Percentiles rank a stretch among this genome's conserved stretches.
These are phyloP conservation scores for Myiozetetes cayanensis DNA, from an alignment of 2,113 vertebrate genomes.

Conservation along the genomic window DNA sequence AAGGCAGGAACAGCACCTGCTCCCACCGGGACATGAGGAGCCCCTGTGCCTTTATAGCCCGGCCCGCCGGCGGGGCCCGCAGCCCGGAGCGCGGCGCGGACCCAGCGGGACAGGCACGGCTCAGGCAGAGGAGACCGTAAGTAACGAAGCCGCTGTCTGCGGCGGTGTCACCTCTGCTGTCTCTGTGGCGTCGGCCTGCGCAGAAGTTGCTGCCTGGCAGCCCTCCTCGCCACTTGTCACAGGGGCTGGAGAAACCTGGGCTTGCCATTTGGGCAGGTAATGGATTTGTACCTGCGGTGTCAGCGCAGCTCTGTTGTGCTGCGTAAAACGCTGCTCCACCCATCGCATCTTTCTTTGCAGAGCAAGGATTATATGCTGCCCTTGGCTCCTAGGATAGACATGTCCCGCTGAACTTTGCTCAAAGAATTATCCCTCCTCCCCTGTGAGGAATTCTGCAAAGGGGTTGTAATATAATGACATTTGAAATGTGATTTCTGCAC, in stretches of 20 bases:
- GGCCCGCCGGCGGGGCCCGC: rapidly evolving
- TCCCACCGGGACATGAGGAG: neutral
- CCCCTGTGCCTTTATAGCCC: neutral
- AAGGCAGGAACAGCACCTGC: neutral
- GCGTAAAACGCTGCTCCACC: neutral
- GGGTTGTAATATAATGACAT: rapidly evolving
- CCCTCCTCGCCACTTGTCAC: rapidly evolving
- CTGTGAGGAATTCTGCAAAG: neutral
- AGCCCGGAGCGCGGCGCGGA: neutral
- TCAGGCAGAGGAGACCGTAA: neutral
- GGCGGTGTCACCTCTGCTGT: neutral
- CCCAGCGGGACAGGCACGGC: rapidly evolving
- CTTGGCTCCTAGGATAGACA: neutral
- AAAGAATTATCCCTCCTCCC: neutral
- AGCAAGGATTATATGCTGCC: rapidly evolving
- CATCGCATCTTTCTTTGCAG: too few relatives aligned
- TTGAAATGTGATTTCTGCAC: neutral
- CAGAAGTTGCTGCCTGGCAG: neutral
- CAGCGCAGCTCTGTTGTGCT: rapidly evolving
- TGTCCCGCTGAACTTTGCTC: rapidly evolving
- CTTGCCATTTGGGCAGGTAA: neutral
- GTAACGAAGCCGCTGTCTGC: neutral
- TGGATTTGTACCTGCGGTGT: rapidly evolving
- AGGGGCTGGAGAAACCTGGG: too few relatives aligned
- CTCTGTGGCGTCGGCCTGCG: neutral